These are phyloP conservation scores for Sturnira hondurensis DNA, from an alignment of 2,113 vertebrate species.

Conservation along the genomic window DNA sequence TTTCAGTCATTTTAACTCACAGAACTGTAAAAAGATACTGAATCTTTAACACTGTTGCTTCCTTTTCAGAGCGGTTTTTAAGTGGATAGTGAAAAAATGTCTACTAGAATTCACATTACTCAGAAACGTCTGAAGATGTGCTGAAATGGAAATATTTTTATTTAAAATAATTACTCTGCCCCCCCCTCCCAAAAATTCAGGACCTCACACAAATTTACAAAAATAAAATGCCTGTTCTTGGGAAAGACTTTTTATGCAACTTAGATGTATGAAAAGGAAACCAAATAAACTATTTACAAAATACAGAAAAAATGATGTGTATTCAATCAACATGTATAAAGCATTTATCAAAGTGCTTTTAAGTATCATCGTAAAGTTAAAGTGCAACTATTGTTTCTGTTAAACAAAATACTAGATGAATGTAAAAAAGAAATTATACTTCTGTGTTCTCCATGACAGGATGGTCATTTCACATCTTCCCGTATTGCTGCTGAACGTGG, in stretches of 20 bases:
- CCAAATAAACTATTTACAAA: background rate
- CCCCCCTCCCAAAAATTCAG: background rate
- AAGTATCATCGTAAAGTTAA: background rate
- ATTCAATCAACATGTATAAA: background rate
- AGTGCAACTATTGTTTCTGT: background rate
- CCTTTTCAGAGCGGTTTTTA: background rate
- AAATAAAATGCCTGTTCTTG: background rate
- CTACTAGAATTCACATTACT: background rate
- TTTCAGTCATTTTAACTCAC: slow-evolving; percentile 32
- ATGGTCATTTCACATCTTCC: background rate
- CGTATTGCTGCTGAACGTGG: background rate
- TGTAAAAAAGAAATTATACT: background rate
- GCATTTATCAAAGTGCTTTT: background rate
- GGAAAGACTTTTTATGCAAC: background rate
- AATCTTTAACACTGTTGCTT: background rate
- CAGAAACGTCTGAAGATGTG: background rate
- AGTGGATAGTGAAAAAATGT: slow-evolving; percentile 17
- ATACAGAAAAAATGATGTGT: background rate
- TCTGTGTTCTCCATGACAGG: background rate
- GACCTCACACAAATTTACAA: background rate
- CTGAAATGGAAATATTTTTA: background rate
- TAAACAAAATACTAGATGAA: background rate
- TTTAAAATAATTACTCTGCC: background rate
- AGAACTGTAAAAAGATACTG: background rate
- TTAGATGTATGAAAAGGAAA: background rate